These are phyloP conservation scores for Lasioglossum vierecki DNA, from an alignment of 2,888 invertebrate genomes.

Conservation along the genomic window DNA sequence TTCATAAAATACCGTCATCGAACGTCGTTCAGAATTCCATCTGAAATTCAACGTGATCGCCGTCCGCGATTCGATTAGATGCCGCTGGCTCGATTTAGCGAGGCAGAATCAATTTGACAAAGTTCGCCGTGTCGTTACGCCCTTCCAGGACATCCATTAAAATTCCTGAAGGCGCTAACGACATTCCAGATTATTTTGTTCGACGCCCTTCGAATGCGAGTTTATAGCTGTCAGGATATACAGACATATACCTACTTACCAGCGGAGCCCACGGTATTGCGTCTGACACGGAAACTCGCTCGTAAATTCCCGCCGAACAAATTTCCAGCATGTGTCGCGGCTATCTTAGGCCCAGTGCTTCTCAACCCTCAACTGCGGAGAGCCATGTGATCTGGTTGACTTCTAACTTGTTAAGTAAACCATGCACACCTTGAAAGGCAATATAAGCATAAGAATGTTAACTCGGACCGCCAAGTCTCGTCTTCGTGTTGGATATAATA, in stretches of 20 bases:
- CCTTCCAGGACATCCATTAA: constrained; percentile 67
- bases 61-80: neutral
- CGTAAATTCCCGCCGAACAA: constrained; percentile 80
- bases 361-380: constrained; percentile 58
- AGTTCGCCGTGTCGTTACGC: constrained; percentile 43
- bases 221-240: constrained; percentile 74
- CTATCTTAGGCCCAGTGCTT: constrained; percentile 74
- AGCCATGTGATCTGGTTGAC: neutral
- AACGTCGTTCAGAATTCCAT: neutral
- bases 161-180: constrained; percentile 74
- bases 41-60: neutral
- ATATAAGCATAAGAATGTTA: neutral
- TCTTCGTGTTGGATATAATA: neutral
- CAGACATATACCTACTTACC: constrained; percentile 73
- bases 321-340: constrained; percentile 78
- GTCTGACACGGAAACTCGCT: constrained; percentile 79
- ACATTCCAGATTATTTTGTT: constrained; percentile 73
- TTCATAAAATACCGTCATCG: neutral
- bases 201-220: constrained; percentile 69
- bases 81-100: constrained; percentile 1
- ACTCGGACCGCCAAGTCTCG: neutral
- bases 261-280: constrained; percentile 73
- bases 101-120: constrained; percentile 51
- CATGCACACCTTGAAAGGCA: neutral
- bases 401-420: neutral